Base-by-base conservation (phyloP, 2,113 vertebrate genomes). In the Pipra filicauda region DNA sequence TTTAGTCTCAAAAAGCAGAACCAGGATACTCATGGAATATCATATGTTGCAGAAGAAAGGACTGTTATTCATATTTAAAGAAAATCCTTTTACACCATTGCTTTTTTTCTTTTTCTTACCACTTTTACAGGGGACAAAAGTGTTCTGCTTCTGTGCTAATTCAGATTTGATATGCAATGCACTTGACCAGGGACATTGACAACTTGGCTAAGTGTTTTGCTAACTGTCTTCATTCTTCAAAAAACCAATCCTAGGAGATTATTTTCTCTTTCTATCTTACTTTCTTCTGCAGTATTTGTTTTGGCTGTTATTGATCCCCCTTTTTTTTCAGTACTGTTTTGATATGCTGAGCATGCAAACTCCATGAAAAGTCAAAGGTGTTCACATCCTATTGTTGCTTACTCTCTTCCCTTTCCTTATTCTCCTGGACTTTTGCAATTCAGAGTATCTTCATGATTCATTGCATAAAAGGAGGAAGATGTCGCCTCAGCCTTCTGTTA, bases 401-500 rank as follows among this genome's bases (percentile, higher is more conserved):
- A 93, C 46, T 86, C 52, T 86, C 77, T 85, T 16, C 24, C 48
- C 44, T 24, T 87, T 93, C 48, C 46, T 90, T 67, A 81, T 72
- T 83, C 30, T 86, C 49, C 57, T 22, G 20, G 35, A 28, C 11
- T 84, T 84, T 86, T 5, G 7, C 41, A 88, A 15, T 66, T 85
- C 70, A 84, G 79, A 27, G 21, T 79, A 21, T 88, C 78, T 94
- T 94, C 57, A 27, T 43, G 31, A 64, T 80, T 86, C 35, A 61
- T 86, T 72, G 52, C 17, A 51, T 65, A 84, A 89, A 80, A 92
- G 31, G 49, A 86, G 51, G 30, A 90, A 46, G 57, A 48, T 2
- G n/a, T 66, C 76, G 39, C 57, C 49, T 77, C 28, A 64, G 69
- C 77, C 88, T 96, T 96, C 95, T 92, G 15, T 59, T 94, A 91